Percentiles rank a stretch among this genome's conserved stretches.
These are phyloP conservation scores for Leuciscus idus DNA, from an alignment of 2,113 vertebrate genomes.

Conservation along the genomic window DNA sequence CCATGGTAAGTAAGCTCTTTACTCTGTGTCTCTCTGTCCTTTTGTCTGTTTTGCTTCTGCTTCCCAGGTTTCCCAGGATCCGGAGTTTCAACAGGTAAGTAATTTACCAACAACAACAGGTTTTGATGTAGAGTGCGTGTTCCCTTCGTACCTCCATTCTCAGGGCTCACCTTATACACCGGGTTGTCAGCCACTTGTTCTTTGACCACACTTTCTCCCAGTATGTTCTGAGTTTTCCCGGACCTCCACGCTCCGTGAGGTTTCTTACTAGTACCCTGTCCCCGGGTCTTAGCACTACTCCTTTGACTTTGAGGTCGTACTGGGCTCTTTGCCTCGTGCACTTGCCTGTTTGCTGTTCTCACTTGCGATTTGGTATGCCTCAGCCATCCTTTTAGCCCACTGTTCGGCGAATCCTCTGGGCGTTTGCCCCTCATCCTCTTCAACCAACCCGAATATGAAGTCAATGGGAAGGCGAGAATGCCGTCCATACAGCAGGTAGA, in stretches of 20 bases:
- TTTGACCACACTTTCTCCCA: neutral
- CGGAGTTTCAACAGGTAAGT: too few species aligned
- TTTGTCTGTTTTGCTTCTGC: too few species aligned
- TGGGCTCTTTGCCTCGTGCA: conserved; percentile 3
- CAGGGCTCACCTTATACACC: neutral
- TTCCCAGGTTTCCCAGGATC: too few species aligned
- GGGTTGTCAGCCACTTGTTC: too few species aligned
- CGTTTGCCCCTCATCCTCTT: neutral
- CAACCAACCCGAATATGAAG: neutral
- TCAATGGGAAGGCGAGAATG: conserved; percentile 4
- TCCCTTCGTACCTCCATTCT: neutral
- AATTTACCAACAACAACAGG: too few species aligned
- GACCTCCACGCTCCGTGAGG: neutral
- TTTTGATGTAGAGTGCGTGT: neutral
- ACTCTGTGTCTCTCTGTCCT: too few species aligned
- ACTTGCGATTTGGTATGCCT: conserved; percentile 31
- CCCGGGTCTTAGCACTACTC: neutral
- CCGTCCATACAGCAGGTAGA: neutral
- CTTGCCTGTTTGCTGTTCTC: conserved; percentile 31
- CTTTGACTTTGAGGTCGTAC: conserved; percentile 19
- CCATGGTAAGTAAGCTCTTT: too few species aligned
- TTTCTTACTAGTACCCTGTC: neutral
- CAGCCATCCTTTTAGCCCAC: conserved; percentile 22
- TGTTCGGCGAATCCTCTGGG: conserved; percentile 31
- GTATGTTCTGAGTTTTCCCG: neutral